These are phyloP conservation scores for Xestoiulus laeticollis DNA, from an alignment of 2,888 invertebrate genomes.

Conservation along the genomic window DNA sequence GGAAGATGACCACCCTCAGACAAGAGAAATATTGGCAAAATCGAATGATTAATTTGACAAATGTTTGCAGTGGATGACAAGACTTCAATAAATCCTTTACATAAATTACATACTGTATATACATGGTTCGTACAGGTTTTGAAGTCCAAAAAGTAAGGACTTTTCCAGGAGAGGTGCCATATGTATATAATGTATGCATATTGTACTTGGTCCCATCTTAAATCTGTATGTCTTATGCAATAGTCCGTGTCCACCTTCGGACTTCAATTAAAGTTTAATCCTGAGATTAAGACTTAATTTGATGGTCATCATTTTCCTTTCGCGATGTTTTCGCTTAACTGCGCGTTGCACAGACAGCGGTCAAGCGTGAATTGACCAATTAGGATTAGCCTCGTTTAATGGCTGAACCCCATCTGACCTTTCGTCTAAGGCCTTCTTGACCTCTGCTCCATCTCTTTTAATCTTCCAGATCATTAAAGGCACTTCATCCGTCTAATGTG, in stretches of 20 bases:
- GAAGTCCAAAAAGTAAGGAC: too few species aligned
- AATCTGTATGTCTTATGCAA: too few species aligned
- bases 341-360: neutral
- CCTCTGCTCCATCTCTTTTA: neutral
- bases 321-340: neutral
- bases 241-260: too few species aligned
- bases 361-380: neutral
- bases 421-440: neutral
- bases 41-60: neutral
- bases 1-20: neutral
- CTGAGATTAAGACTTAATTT: neutral
- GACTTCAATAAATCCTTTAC: too few species aligned
- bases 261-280: neutral
- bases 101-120: too few species aligned
- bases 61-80: neutral
- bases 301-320: neutral
- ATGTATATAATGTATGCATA: too few species aligned
- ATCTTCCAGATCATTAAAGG: conserved; percentile 32
- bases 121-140: too few species aligned
- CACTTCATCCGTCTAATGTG: neutral
- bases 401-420: neutral
- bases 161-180: too few species aligned
- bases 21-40: conserved; percentile 16
- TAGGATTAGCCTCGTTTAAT: conserved; percentile 27
- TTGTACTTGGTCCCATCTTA: too few species aligned